Evolutionary conservation across 2,888 invertebrate species (phyloP).

Genomic region (Drepanosiphum platanoidis): DNA sequence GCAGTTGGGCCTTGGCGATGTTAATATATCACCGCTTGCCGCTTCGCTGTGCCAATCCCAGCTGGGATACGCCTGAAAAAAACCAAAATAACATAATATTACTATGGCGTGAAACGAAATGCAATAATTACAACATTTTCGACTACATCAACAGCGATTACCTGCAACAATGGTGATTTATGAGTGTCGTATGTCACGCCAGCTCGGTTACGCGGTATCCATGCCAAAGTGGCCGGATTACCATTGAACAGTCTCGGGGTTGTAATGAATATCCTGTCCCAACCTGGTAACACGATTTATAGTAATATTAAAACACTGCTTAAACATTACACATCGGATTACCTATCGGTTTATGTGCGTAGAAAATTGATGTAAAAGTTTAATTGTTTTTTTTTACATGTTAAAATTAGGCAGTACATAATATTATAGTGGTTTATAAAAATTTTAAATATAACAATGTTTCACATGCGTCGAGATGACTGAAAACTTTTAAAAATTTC

Average conservation of each 20-base stretch:
- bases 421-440: not conserved
- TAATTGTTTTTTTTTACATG: too few species aligned
- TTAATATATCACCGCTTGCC: constrained; percentile 74
- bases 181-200: constrained; percentile 63
- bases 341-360: not conserved
- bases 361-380: not conserved
- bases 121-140: not conserved
- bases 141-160: constrained; percentile 65
- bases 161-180: constrained; percentile 75
- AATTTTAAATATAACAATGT: not conserved
- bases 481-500: not conserved
- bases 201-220: constrained; percentile 75
- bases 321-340: not conserved
- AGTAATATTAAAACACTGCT: not conserved
- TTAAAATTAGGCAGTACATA: too few species aligned
- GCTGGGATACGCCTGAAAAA: constrained; percentile 75
- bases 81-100: not conserved
- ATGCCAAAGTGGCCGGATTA: constrained; percentile 79
- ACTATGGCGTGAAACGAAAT: constrained; percentile 29
- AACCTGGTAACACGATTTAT: constrained; percentile 64
- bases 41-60: constrained; percentile 76
- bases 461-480: not conserved
- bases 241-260: constrained; percentile 80
- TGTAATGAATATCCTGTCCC: constrained; percentile 79
- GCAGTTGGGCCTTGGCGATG: constrained; percentile 78